Conservation (phyloP, 2,113 vertebrate genomes). For the Empidonax traillii region DNA sequence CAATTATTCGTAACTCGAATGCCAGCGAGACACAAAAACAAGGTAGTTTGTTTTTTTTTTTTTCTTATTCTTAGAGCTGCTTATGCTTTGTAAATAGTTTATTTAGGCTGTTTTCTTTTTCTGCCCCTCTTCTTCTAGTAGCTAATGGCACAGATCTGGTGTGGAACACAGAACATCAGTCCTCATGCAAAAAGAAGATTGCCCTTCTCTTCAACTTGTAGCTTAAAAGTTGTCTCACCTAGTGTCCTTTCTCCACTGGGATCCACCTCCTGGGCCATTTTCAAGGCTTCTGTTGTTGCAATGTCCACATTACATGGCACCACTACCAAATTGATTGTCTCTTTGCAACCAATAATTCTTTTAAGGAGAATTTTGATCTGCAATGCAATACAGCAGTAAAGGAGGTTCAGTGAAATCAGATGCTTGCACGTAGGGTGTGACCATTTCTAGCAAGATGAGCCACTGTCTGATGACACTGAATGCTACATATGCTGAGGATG, state of each 20-base stretch:
- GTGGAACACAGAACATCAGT: not conserved
- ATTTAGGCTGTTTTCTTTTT: not conserved
- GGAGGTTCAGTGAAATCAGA: not conserved
- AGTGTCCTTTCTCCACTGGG: slow-evolving; percentile 86
- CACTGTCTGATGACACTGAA: not conserved
- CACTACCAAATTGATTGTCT: slow-evolving; percentile 89
- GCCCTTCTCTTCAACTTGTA: not conserved
- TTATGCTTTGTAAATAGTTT: not conserved
- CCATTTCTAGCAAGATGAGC: not conserved
- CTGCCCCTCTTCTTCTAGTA: not conserved
- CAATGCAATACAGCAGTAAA: not conserved
- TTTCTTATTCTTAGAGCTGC: not conserved
- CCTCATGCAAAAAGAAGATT: not conserved
- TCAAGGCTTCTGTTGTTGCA: slow-evolving; percentile 88
- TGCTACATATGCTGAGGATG: not conserved
- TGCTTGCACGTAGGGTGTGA: not conserved
- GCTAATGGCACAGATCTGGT: not conserved
- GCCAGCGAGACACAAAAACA: not conserved
- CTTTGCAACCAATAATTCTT: slow-evolving; percentile 79
- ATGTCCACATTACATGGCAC: slow-evolving; percentile 91
- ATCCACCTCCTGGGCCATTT: slow-evolving; percentile 89
- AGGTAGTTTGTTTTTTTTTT: not conserved
- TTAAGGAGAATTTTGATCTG: slow-evolving; percentile 85
- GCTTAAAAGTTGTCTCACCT: slow-evolving; percentile 67
- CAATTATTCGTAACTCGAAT: not conserved